These are phyloP conservation scores for Podocnemis expansa DNA, from an alignment of 2,113 vertebrate genomes.

Conservation along the genomic window DNA sequence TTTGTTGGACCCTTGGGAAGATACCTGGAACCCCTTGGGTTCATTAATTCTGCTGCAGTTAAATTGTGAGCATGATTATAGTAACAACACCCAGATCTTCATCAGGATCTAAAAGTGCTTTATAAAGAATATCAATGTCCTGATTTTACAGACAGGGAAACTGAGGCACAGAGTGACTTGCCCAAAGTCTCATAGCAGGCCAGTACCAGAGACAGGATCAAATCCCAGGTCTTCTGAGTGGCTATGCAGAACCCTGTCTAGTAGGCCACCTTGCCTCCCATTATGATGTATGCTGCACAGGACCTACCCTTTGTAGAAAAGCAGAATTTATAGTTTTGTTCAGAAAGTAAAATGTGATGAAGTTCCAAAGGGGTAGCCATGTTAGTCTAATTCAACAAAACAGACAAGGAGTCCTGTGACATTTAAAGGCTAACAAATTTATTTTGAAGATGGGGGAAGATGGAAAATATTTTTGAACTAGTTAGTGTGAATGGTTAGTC, in stretches of 20 bases:
- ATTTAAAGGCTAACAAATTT: no score
- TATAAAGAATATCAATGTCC: background rate
- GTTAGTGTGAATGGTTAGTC: no score
- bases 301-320: background rate
- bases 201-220: background rate
- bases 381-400: no score
- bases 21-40: slow-evolving; percentile 62
- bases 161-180: accelerated
- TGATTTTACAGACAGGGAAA: accelerated
- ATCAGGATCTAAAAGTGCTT: slow-evolving; percentile 68
- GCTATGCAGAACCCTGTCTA: background rate
- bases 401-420: no score
- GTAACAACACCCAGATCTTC: slow-evolving; percentile 61
- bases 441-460: no score
- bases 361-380: no score
- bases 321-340: background rate
- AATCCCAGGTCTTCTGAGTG: background rate
- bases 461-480: no score
- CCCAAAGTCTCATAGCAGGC: accelerated
- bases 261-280: background rate
- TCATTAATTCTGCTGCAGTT: slow-evolving; percentile 46
- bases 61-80: slow-evolving; percentile 50
- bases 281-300: background rate
- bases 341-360: background rate
- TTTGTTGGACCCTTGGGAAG: slow-evolving; percentile 64